Evolutionary conservation across 1,140 invertebrate genomes (phyloP).

Genomic region (Cephus cinctus): DNA sequence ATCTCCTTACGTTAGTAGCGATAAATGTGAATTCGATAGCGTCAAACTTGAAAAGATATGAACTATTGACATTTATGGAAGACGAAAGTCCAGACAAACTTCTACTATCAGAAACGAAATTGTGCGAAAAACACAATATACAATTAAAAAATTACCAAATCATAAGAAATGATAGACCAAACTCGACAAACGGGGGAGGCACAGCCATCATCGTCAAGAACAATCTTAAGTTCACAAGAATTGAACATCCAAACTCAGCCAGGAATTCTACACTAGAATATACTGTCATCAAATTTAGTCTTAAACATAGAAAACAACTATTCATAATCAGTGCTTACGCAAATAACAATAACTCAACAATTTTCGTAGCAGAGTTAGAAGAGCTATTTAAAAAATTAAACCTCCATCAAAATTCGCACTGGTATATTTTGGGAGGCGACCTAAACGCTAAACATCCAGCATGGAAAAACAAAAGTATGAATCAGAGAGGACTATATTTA

Average conservation of each 20-base stretch:
- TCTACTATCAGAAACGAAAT: slow-evolving; percentile 22
- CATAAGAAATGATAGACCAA: slow-evolving; percentile 17
- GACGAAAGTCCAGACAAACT: slow-evolving; percentile 17
- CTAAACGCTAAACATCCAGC: slow-evolving; percentile 11
- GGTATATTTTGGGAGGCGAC: slow-evolving; percentile 13
- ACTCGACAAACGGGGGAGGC: slow-evolving; percentile 15
- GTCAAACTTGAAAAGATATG: slow-evolving; percentile 8
- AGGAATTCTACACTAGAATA: slow-evolving; percentile 2
- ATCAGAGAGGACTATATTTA: slow-evolving; percentile 12
- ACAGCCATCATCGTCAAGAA: slow-evolving; percentile 20
- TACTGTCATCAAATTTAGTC: neutral
- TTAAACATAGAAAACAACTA: slow-evolving; percentile 4
- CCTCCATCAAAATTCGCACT: slow-evolving; percentile 3
- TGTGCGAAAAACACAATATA: slow-evolving; percentile 13
- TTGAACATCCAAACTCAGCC: neutral
- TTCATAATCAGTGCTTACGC: slow-evolving; percentile 16
- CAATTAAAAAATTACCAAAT: slow-evolving; percentile 19
- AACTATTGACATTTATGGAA: slow-evolving; percentile 2
- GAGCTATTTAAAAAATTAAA: slow-evolving; percentile 11
- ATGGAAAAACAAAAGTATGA: slow-evolving; percentile 2
- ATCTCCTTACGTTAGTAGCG: no score
- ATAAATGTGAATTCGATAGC: slow-evolving; percentile 1
- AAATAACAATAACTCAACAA: slow-evolving; percentile 2
- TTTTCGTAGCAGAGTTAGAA: slow-evolving; percentile 9
- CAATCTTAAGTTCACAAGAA: slow-evolving; percentile 3